Percentiles rank a stretch among this genome's conserved stretches.
These are phyloP conservation scores for Trachurus trachurus DNA, from an alignment of 2,797 vertebrate species.

Conservation along the genomic window DNA sequence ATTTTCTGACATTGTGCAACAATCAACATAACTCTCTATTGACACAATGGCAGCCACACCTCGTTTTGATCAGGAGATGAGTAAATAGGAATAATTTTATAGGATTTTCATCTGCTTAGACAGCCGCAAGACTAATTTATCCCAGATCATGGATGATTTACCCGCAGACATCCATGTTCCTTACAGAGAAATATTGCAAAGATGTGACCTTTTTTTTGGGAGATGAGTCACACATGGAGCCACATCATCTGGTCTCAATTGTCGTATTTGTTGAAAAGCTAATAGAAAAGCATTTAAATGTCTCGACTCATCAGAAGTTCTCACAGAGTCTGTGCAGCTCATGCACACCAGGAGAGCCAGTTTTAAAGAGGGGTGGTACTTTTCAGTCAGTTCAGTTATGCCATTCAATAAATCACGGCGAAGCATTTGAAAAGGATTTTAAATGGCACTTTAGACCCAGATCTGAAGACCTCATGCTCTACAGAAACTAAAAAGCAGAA, in stretches of 20 bases:
- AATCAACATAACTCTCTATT: conserved; percentile 76
- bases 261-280: conserved; percentile 50
- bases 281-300: conserved; percentile 34
- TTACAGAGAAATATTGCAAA: conserved; percentile 49
- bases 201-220: conserved; percentile 53
- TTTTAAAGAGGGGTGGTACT: conserved; percentile 29
- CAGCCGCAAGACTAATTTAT: conserved; percentile 65
- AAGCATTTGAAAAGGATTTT: conserved; percentile 67
- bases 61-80: conserved; percentile 76
- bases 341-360: conserved; percentile 16
- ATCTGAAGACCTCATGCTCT: conserved; percentile 45
- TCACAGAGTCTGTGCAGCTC: conserved; percentile 27
- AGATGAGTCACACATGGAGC: conserved; percentile 36
- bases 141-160: conserved; percentile 54
- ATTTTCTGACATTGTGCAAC: conserved; percentile 70
- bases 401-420: conserved; percentile 54
- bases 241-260: conserved; percentile 59
- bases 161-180: conserved; percentile 40
- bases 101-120: conserved; percentile 50
- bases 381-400: conserved; percentile 43
- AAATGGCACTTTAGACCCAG: conserved; percentile 47
- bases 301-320: conserved; percentile 20
- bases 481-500: conserved; percentile 44
- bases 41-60: conserved; percentile 73
- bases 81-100: conserved; percentile 68